phyloP scores from a whole-genome alignment of 2,797 vertebrate species.

The Eidolon dupreanum region DNA sequence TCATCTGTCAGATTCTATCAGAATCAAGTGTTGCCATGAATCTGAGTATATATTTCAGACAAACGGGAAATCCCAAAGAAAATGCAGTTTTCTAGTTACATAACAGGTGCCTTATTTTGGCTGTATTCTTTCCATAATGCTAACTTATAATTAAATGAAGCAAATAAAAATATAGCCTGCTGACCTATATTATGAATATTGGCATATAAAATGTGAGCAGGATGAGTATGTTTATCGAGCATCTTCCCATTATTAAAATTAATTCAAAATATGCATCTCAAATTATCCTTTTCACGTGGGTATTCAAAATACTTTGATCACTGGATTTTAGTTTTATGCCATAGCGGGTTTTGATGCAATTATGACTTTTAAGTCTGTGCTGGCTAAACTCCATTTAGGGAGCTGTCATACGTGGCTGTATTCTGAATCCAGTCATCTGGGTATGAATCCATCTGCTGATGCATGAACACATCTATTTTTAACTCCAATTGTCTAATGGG shows the following conservation, averaged over 20 bases:
- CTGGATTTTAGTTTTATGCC: slow-evolving; percentile 40
- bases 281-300: neutral
- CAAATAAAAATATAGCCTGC: slow-evolving; percentile 34
- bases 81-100: slow-evolving; percentile 20
- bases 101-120: neutral
- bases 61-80: neutral
- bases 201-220: neutral
- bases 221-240: neutral
- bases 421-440: slow-evolving; percentile 1
- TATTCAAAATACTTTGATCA: neutral
- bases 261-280: neutral
- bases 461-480: slow-evolving; percentile 66
- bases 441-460: slow-evolving; percentile 14
- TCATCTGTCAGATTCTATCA: slow-evolving; percentile 27
- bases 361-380: slow-evolving; percentile 13
- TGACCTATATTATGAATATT: neutral
- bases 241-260: neutral
- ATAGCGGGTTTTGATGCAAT: neutral
- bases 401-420: neutral
- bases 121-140: neutral
- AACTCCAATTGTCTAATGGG: slow-evolving; percentile 46
- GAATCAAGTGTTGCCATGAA: slow-evolving; percentile 63
- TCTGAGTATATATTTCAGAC: slow-evolving; percentile 67
- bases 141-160: slow-evolving; percentile 25
- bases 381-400: neutral